Evolutionary conservation across 2,797 vertebrate genomes (phyloP), one percentile per base, ranked within the genome.

Genomic region (Macropus fuliginosus): DNA sequence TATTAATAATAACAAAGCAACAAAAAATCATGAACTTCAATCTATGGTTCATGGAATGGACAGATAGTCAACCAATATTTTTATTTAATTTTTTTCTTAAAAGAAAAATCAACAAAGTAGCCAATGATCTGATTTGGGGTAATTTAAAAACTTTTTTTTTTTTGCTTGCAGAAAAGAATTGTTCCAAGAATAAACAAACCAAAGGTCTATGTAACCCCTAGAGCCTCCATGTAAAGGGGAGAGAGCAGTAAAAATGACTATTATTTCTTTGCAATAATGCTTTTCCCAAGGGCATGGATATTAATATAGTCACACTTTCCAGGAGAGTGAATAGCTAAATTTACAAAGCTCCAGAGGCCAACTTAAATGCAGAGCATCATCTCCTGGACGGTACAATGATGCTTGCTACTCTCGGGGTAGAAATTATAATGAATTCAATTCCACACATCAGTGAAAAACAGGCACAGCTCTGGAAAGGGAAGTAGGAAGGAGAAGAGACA

Each of bases 251-350:
- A 56, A 74, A 81, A 59, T 9, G 54, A 55, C 87, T 1, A 5
- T 93, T 96, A 94, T 28, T 74, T 96, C 95, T 95, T 94, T 34
- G 92, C 13, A 96, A 56, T 54, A 97, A 91, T 31, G 50, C 29
- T 95, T 97, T 81, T 94, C 95, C 55, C 55, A 56, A 11, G 90
- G 8, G 40, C 46, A 97, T 97, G 90, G 96, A 91, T 98, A 95
- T 96, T 95, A 96, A 94, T 91, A 46, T 4, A 97, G 94, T 94
- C 81, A 92, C 46, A 94, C 24, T 95, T 46, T 95, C 29, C 46
- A 94, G 94, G 92, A 97, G 0, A 1, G 92, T 94, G 90, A 97
- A 90, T 93, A 66, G 1, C 4, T 96, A 87, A 89, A 95, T 94
- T 54, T 97, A 28, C 0, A 52, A 93, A 96, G 74, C 3, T 6